Evolutionary conservation across 1,140 invertebrate genomes (phyloP).

Genomic region (Schmidtea mediterranea): DNA sequence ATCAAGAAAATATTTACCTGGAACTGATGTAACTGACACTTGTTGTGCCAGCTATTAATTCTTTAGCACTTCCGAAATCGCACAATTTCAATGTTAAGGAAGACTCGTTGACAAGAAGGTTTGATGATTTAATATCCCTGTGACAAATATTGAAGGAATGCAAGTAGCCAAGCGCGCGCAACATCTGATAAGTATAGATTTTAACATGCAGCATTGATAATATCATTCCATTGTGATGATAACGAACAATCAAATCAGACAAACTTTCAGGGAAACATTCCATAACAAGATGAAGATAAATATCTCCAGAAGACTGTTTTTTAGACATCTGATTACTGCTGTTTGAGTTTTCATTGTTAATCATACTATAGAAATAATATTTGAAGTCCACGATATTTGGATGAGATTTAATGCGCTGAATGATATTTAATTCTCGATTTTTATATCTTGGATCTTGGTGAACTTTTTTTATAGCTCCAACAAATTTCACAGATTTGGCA

Average conservation of each 20-base stretch:
- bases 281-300: conserved; percentile 37
- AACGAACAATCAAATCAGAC: conserved; percentile 1
- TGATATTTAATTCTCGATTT: conserved; percentile 9
- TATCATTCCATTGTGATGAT: conserved; percentile 73
- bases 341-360: conserved; percentile 55
- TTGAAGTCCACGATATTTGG: conserved; percentile 2
- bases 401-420: conserved; percentile 1
- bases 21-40: conserved; percentile 99
- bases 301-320: not conserved
- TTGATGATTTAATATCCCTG: conserved; percentile 97
- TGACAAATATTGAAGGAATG: conserved; percentile 94
- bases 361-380: conserved; percentile 3
- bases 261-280: conserved; percentile 4
- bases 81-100: conserved; percentile 86
- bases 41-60: conserved; percentile 77
- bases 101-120: conserved; percentile 78
- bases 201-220: not conserved
- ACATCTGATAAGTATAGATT: conserved; percentile 97
- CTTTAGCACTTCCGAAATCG: conserved; percentile 96
- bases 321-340: not conserved
- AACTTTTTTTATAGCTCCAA: conserved; percentile 98
- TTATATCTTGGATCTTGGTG: conserved; percentile 91
- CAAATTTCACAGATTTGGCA: conserved; percentile 77
- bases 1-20: conserved; percentile 26
- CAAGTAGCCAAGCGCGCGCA: conserved; percentile 91